A percentile compares a stretch with the other conserved stretches of the same genome.
phyloP scores from a whole-genome alignment of 2,113 vertebrate species.

The Shinisaurus crocodilurus region DNA sequence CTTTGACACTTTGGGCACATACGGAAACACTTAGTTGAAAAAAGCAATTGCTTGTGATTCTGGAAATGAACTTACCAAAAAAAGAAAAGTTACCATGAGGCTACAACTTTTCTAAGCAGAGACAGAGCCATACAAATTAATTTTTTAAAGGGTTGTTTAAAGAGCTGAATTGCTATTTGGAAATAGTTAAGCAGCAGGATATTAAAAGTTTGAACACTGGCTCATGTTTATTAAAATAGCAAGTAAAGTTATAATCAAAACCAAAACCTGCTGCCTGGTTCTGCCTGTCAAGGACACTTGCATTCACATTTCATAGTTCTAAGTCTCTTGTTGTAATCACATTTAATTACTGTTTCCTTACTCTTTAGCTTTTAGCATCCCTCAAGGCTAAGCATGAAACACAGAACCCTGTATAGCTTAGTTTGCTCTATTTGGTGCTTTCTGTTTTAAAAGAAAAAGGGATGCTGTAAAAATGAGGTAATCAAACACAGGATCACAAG shows the following conservation, averaged over 20 bases:
- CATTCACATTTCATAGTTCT: conserved; percentile 68
- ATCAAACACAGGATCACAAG: conserved; percentile 68
- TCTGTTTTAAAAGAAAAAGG: conserved; percentile 33
- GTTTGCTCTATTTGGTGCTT: conserved; percentile 48
- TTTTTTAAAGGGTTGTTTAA: conserved; percentile 79
- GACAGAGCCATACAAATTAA: conserved; percentile 81
- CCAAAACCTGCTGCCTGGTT: conserved; percentile 75
- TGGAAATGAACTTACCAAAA: conserved; percentile 77
- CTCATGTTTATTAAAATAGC: conserved; percentile 83
- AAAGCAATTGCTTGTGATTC: conserved; percentile 72
- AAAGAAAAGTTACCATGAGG: conserved; percentile 74
- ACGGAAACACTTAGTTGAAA: conserved; percentile 76
- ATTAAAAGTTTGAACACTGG: conserved; percentile 83
- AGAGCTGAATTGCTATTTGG: conserved; percentile 79
- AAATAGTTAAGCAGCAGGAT: conserved; percentile 85
- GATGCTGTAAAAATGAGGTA: conserved; percentile 63
- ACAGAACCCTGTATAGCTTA: conserved; percentile 56
- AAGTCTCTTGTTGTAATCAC: conserved; percentile 71
- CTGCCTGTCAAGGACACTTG: conserved; percentile 71
- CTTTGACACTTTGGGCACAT: conserved; percentile 74
- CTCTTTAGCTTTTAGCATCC: conserved; percentile 73
- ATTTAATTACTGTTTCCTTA: conserved; percentile 77
- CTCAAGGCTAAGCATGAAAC: conserved; percentile 65
- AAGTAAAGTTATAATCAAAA: conserved; percentile 83
- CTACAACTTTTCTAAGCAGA: conserved; percentile 78